phyloP scores from a whole-genome alignment of 2,113 vertebrate genomes.

The Varanus komodoensis region DNA sequence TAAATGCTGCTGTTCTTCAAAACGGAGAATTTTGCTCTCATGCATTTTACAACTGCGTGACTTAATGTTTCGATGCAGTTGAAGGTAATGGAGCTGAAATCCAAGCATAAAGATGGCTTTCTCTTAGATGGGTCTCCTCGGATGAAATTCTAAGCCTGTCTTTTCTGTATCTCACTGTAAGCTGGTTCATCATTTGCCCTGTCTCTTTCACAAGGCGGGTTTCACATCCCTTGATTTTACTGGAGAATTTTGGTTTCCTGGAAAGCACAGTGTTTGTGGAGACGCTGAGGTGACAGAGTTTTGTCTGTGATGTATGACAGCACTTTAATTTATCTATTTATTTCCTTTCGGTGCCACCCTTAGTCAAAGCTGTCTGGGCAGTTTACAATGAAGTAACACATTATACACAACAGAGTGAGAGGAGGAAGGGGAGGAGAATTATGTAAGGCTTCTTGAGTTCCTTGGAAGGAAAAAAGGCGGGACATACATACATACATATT shows the following conservation, averaged over 20 bases:
- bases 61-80: background rate
- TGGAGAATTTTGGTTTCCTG: too few species aligned
- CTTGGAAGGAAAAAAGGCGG: too few species aligned
- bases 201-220: background rate
- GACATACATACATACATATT: too few species aligned
- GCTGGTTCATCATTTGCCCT: fast-evolving
- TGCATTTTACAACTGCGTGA: background rate
- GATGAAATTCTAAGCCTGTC: background rate
- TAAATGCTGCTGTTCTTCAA: background rate
- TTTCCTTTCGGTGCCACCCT: too few species aligned
- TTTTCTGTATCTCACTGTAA: background rate
- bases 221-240: too few species aligned
- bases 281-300: background rate
- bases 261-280: background rate
- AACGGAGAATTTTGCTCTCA: slow-evolving; percentile 14
- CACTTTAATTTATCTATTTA: too few species aligned
- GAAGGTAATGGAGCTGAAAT: slow-evolving; percentile 19
- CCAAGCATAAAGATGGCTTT: background rate
- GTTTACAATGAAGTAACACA: too few species aligned
- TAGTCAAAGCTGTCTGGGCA: too few species aligned
- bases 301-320: background rate
- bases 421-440: too few species aligned
- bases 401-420: too few species aligned
- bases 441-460: too few species aligned
- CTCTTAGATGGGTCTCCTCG: background rate